Percentiles rank a stretch among this genome's conserved stretches.
Evolutionary conservation across 2,888 invertebrate genomes (phyloP).

Genomic region (Lithodes maja): DNA sequence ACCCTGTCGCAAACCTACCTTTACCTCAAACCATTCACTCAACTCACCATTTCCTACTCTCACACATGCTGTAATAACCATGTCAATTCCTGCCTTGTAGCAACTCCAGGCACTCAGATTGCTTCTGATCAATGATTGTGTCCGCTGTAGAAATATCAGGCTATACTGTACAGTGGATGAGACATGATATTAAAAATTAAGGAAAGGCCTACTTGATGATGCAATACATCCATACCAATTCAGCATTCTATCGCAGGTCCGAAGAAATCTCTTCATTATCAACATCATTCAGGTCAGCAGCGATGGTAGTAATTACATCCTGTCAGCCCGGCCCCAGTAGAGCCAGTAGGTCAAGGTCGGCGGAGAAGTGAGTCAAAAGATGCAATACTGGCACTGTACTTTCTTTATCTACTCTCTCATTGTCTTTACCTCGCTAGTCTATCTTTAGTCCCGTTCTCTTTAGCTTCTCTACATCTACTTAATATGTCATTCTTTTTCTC

Average conservation of each 20-base stretch:
- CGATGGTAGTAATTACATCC: conserved; percentile 86
- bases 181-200: too few species aligned
- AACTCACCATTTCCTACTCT: too few species aligned
- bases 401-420: neutral
- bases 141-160: too few species aligned
- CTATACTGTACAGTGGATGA: too few species aligned
- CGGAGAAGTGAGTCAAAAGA: conserved; percentile 91
- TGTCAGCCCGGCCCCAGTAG: conserved; percentile 74
- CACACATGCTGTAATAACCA: too few species aligned
- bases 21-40: too few species aligned
- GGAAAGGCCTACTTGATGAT: too few species aligned
- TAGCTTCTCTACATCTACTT: neutral
- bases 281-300: conserved; percentile 87
- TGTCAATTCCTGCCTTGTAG: too few species aligned
- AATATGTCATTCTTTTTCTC: neutral
- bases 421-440: neutral
- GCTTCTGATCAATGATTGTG: too few species aligned
- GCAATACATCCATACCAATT: conserved; percentile 38
- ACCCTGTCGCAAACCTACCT: too few species aligned
- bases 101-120: too few species aligned
- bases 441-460: neutral
- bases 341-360: conserved; percentile 82
- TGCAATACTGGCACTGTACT: conserved; percentile 84
- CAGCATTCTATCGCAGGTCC: conserved; percentile 52
- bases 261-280: conserved; percentile 79